Evolutionary conservation across 2,797 vertebrate genomes (phyloP).

Genomic region (Tragopan temminckii): DNA sequence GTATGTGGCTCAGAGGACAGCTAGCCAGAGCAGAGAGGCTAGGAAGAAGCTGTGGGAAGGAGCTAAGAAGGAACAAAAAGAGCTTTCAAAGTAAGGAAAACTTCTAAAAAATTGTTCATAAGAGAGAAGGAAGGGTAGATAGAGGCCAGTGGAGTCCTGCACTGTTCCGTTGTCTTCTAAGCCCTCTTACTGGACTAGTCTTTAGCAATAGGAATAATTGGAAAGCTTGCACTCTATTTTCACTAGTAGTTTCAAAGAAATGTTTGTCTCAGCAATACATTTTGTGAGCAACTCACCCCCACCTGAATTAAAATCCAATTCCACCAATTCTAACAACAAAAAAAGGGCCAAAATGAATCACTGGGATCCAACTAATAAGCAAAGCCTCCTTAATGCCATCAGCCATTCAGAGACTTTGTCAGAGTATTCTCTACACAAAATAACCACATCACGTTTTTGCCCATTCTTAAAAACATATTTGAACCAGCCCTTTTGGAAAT

Average conservation of each 20-base stretch:
- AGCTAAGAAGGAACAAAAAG: not conserved
- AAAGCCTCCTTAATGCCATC: not conserved
- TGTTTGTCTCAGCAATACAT: not conserved
- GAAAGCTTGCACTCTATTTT: not conserved
- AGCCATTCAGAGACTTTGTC: not conserved
- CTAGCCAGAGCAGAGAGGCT: not conserved
- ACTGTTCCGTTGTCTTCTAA: not conserved
- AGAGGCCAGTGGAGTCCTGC: not conserved
- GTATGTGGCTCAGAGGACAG: not conserved
- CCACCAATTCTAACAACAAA: not conserved
- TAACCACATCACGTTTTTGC: not conserved
- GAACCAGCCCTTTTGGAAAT: slow-evolving; percentile 9
- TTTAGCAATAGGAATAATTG: not conserved
- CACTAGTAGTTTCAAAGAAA: not conserved
- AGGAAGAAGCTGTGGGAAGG: not conserved
- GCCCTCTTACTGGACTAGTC: not conserved
- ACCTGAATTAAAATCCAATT: not conserved
- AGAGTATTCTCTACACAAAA: not conserved
- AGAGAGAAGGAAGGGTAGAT: not conserved
- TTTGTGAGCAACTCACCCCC: not conserved
- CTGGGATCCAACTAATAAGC: not conserved
- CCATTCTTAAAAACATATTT: not conserved
- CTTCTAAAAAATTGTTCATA: not conserved
- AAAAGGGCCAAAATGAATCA: not conserved
- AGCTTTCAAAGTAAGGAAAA: not conserved